Percentiles rank a stretch among this genome's conserved stretches.
These are phyloP conservation scores for Epistrophe eligans DNA, from an alignment of 2,888 invertebrate species.

Conservation along the genomic window DNA sequence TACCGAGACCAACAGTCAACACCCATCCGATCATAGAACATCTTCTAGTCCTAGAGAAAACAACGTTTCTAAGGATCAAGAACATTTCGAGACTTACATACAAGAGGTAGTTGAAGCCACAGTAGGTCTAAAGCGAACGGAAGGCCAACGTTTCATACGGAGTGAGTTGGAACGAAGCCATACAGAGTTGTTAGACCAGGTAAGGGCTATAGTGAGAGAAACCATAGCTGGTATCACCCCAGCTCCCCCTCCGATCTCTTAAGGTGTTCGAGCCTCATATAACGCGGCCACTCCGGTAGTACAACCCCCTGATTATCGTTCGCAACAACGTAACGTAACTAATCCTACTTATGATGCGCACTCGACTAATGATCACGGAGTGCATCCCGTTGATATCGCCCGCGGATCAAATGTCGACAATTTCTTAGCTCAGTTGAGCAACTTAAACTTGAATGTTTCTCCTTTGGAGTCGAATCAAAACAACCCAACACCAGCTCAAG, in stretches of 20 bases:
- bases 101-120: background rate
- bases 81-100: background rate
- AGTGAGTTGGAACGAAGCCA: conserved; percentile 1
- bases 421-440: conserved; percentile 13
- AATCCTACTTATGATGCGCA: background rate
- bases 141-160: background rate
- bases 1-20: background rate
- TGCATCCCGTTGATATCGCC: background rate
- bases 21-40: no score
- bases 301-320: background rate
- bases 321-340: background rate
- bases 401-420: conserved; percentile 1
- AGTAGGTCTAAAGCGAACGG: background rate
- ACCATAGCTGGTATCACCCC: background rate
- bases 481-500: background rate
- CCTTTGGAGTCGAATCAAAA: background rate
- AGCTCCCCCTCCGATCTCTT: no score
- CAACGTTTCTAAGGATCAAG: background rate
- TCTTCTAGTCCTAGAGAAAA: background rate
- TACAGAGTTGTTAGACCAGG: background rate
- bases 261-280: background rate
- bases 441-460: background rate
- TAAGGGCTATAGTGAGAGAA: background rate
- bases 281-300: background rate
- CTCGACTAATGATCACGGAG: background rate